Evolutionary conservation across 23 tunicate species (phyloP).

Genomic region (Trididemnum clinides): DNA sequence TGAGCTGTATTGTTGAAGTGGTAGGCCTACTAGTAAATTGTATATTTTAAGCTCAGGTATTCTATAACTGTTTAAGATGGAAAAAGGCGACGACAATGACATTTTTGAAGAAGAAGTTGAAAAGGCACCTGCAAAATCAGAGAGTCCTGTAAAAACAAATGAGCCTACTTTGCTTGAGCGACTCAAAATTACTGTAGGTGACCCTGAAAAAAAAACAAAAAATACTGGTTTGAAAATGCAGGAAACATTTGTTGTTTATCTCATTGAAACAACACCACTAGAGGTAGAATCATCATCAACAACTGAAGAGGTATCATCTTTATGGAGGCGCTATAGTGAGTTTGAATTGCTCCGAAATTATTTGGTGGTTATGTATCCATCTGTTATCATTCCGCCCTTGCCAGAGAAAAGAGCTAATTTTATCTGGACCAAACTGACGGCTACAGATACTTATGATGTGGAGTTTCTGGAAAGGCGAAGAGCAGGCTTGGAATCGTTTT

Average conservation of each 20-base stretch:
- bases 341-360: constrained; percentile 87
- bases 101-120: constrained; percentile 64
- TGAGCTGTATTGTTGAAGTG: no score
- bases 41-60: no score
- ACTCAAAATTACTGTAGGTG: constrained; percentile 72
- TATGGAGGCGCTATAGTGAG: constrained; percentile 89
- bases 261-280: constrained; percentile 73
- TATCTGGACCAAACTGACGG: constrained; percentile 81
- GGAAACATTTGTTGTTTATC: constrained; percentile 80
- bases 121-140: not conserved
- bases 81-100: constrained; percentile 28
- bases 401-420: constrained; percentile 87
- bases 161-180: constrained; percentile 30
- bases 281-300: not conserved
- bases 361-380: constrained; percentile 65
- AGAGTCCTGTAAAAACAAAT: not conserved
- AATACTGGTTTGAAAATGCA: constrained; percentile 79
- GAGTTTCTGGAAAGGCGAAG: constrained; percentile 84
- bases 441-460: constrained; percentile 70
- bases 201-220: constrained; percentile 79
- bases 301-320: constrained; percentile 59
- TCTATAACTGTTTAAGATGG: no score
- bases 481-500: constrained; percentile 78
- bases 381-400: constrained; percentile 83
- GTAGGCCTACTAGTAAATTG: no score